Evolutionary conservation across 2,888 invertebrate genomes (phyloP).

Genomic region (Morpho deidamia): DNA sequence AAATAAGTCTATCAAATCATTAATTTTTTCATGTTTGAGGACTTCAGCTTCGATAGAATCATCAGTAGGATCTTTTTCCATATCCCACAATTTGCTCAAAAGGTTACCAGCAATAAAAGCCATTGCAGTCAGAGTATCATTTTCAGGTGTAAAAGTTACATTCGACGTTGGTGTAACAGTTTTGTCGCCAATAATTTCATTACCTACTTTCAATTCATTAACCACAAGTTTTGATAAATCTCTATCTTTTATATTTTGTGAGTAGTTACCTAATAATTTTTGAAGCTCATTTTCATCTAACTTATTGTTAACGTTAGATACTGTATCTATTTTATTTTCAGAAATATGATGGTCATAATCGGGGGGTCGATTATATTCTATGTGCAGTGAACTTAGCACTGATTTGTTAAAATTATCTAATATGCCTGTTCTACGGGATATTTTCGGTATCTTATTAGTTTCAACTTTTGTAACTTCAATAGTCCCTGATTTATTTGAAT

Average conservation of each 20-base stretch:
- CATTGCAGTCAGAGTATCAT: constrained; percentile 65
- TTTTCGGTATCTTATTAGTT: constrained; percentile 24
- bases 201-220: constrained; percentile 53
- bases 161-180: constrained; percentile 52
- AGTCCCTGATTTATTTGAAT: constrained; percentile 47
- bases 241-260: constrained; percentile 45
- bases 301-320: constrained; percentile 35
- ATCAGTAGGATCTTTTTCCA: constrained; percentile 51
- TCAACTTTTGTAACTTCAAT: constrained; percentile 44
- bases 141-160: constrained; percentile 65
- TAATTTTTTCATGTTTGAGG: constrained; percentile 58
- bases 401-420: constrained; percentile 34
- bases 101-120: constrained; percentile 67
- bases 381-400: constrained; percentile 39
- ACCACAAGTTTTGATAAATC: constrained; percentile 59
- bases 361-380: constrained; percentile 47
- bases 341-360: constrained; percentile 42
- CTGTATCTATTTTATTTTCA: constrained; percentile 57
- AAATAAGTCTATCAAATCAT: constrained; percentile 57
- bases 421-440: constrained; percentile 38
- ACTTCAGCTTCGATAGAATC: constrained; percentile 50
- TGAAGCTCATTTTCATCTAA: constrained; percentile 36
- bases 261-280: constrained; percentile 42
- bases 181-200: constrained; percentile 54
- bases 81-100: constrained; percentile 64